Conservation (phyloP, 1,140 invertebrate species). For the Papilio dardanus region DNA sequence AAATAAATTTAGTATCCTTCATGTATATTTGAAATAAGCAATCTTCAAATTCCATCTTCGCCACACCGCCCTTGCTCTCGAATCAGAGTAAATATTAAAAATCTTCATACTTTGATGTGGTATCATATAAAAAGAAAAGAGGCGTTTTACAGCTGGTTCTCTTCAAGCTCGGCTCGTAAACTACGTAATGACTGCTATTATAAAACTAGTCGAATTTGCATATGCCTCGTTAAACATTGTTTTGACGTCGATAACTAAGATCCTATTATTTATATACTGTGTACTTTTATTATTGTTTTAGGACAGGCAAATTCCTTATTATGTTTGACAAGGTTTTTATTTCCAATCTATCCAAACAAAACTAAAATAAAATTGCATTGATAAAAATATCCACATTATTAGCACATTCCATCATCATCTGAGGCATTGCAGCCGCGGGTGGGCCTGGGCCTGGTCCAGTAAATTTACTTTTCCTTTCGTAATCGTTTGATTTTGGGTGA, state of each 20-base stretch:
- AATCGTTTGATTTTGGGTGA: no score
- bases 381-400: no score
- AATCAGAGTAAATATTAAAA: slow-evolving; percentile 21
- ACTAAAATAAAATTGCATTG: no score
- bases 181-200: slow-evolving; percentile 6
- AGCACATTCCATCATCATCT: neutral
- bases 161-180: slow-evolving; percentile 24
- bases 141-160: slow-evolving; percentile 21
- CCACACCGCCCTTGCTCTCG: neutral
- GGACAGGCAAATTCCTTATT: neutral
- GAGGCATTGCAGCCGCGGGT: no score
- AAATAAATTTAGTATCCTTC: neutral
- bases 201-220: slow-evolving; percentile 25
- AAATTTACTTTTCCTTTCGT: no score
- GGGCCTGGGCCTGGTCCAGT: no score
- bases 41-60: neutral
- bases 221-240: slow-evolving; percentile 16
- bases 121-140: slow-evolving; percentile 8
- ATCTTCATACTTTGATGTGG: slow-evolving; percentile 28
- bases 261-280: neutral
- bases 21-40: neutral
- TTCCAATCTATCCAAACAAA: neutral
- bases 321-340: neutral
- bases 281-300: neutral
- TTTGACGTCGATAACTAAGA: slow-evolving; percentile 13